A percentile compares a stretch with the other conserved stretches of the same genome.
phyloP scores from a whole-genome alignment of 2,113 vertebrate genomes.

The Spilogale gracilis region DNA sequence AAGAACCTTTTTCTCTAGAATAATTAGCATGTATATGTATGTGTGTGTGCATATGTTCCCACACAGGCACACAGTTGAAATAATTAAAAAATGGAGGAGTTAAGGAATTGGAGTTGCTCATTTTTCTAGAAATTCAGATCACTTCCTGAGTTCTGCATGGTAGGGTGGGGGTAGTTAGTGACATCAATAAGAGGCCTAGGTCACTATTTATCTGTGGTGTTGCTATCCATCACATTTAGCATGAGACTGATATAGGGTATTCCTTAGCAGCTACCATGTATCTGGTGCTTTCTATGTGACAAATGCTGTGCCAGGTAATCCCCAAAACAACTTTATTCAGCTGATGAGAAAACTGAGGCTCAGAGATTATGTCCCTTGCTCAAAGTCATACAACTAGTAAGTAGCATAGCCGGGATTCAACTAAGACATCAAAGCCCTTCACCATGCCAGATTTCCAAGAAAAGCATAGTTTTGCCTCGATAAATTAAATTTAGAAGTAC shows the following conservation, averaged over 20 bases:
- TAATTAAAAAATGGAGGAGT: neutral
- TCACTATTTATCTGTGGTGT: neutral
- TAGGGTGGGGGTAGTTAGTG: neutral
- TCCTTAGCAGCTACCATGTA: neutral
- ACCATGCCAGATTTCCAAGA: neutral
- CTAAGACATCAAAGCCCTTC: neutral
- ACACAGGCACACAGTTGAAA: neutral
- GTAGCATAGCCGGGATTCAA: constrained; percentile 44
- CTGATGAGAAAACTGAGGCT: neutral
- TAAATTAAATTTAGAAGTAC: constrained; percentile 22
- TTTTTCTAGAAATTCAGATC: neutral
- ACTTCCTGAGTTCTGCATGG: neutral
- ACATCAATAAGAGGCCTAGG: neutral
- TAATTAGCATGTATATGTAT: neutral
- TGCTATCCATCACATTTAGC: neutral
- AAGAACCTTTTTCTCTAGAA: neutral
- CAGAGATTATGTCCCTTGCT: neutral
- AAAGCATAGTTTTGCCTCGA: neutral
- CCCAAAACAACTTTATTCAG: neutral
- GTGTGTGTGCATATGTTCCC: neutral
- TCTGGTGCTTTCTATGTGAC: neutral
- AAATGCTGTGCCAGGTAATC: neutral
- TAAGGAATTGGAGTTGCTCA: neutral
- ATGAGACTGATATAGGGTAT: neutral
- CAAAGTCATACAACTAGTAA: neutral